Evolutionary conservation across 2,888 invertebrate genomes (phyloP), one percentile per base, ranked within the genome.

Genomic region (Xestobium rufovillosum): DNA sequence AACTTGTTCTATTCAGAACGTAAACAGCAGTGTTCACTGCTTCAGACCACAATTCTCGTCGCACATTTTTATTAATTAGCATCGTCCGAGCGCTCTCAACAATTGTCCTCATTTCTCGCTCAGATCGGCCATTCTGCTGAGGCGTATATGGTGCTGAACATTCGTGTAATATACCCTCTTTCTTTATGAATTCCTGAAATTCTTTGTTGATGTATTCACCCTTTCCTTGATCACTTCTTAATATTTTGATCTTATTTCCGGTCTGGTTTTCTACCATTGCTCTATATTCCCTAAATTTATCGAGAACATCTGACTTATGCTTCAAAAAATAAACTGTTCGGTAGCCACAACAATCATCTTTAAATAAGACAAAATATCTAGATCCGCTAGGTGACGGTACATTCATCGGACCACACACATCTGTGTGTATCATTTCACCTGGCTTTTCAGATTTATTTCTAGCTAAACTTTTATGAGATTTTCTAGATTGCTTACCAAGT

Each of bases 21-120:
- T 60, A 60, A 3, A 49, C 51, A 12, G 58, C 54, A 12, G 53
- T 57, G 14, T 46, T 48, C 3, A 54, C 49, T 26, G 57, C 58
- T 38, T 61, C 57, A 10, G 53, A 50, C 59, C 59, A 63, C 19
- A 55, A 44, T n/a, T 31, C 12, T n/a, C 45, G 37, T 1, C 46
- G 47, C 14, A 59, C 29, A 19, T 50, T 40, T 14, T 43, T 44
- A 17, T 48, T 39, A 3, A 43, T 26, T 11, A 61, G 14, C 53
- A 60, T 55, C 1, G 57, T 38, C 32, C 53, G 43, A 3, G 57
- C 56, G 27, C 40, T 38, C 31, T 57, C 56, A 8, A 54, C 44
- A 9, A 56, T 34, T 4, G 53, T 55, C 9, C 53, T 16, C 26
- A 49, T 54, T 27, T 51, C 46, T 10, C 53, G 15, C 32, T 58